Percentiles rank a stretch among this genome's conserved stretches.
Evolutionary conservation across 1,140 invertebrate species (phyloP).

Genomic region (Oppia nitens): DNA sequence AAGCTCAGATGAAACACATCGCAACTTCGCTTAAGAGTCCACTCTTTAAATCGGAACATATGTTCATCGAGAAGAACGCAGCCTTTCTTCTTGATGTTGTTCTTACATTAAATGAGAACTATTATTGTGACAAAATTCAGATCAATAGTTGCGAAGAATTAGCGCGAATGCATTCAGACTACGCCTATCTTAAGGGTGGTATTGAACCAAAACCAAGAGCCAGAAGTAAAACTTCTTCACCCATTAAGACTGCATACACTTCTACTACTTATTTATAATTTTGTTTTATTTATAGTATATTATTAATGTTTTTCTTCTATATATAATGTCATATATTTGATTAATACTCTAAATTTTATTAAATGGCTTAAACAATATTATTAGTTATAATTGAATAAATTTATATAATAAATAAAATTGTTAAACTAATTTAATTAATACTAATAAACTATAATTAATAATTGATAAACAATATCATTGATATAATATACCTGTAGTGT

Average conservation of each 20-base stretch:
- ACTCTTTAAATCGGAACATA: slow-evolving; percentile 32
- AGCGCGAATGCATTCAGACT: not conserved
- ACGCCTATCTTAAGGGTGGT: not conserved
- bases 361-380: no score
- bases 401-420: no score
- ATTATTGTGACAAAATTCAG: slow-evolving; percentile 23
- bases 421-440: no score
- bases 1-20: slow-evolving; percentile 45
- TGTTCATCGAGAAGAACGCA: slow-evolving; percentile 38
- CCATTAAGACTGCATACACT: not conserved
- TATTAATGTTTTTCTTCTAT: no score
- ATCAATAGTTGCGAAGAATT: not conserved
- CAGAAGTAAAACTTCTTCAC: not conserved
- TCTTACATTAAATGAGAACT: slow-evolving; percentile 32
- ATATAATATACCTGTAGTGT: no score
- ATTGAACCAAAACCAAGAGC: not conserved
- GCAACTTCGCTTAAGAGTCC: slow-evolving; percentile 38
- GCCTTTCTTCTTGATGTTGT: slow-evolving; percentile 36
- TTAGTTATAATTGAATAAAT: no score
- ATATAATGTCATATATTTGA: no score
- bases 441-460: no score
- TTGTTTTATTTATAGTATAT: no score
- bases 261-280: not conserved
- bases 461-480: no score
- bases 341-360: no score